Conservation (phyloP, 1,140 invertebrate genomes). For the Ostrea denselamellosa region DNA sequence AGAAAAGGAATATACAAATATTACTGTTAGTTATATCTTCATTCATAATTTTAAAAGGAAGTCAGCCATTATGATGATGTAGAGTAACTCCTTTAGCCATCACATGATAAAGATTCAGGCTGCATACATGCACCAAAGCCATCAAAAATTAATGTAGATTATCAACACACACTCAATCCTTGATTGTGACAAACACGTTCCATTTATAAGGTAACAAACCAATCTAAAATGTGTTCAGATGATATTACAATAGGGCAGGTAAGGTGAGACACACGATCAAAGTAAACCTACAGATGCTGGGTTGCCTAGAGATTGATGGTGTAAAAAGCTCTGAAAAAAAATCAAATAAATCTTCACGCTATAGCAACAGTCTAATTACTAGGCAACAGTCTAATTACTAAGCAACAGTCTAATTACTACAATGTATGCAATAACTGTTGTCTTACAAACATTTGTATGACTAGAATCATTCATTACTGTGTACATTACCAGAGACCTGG, state of each 20-base stretch:
- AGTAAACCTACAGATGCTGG: constrained; percentile 7
- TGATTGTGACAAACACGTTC: background rate
- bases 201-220: background rate
- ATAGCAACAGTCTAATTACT: constrained; percentile 4
- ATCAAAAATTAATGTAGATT: too few species aligned
- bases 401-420: constrained; percentile 20
- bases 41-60: too few species aligned
- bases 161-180: background rate
- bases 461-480: background rate
- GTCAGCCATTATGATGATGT: too few species aligned
- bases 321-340: constrained; percentile 29
- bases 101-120: too few species aligned
- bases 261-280: background rate
- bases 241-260: background rate
- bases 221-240: background rate
- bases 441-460: background rate
- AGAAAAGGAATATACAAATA: too few species aligned
- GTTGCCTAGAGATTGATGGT: background rate
- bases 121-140: too few species aligned
- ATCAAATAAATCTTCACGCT: background rate
- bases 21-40: too few species aligned
- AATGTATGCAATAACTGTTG: background rate
- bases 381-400: background rate
- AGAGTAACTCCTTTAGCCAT: too few species aligned
- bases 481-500: background rate